Evolutionary conservation across 2,113 vertebrate genomes (phyloP).

Genomic region (Apteryx owenii): DNA sequence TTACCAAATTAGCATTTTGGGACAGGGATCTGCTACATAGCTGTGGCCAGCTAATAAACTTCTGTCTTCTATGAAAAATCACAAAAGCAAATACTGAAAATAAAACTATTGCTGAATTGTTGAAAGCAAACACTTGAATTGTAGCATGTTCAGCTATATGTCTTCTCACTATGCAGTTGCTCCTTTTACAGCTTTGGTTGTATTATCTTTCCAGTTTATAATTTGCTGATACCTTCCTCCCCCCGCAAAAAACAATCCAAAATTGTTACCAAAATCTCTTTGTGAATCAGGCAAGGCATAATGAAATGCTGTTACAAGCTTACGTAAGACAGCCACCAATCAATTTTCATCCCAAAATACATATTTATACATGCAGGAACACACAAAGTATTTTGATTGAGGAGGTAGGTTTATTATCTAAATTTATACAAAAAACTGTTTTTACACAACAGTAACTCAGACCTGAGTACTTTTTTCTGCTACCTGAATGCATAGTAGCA

Average conservation of each 20-base stretch:
- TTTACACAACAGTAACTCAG: not conserved
- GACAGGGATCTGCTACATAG: not conserved
- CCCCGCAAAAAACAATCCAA: not conserved
- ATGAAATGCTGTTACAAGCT: not conserved
- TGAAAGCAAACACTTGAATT: not conserved
- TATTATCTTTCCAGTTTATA: not conserved
- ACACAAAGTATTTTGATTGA: not conserved
- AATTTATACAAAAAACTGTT: not conserved
- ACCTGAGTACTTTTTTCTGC: not conserved
- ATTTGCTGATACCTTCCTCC: not conserved
- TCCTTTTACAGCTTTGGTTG: not conserved
- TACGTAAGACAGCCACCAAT: not conserved
- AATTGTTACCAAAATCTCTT: not conserved
- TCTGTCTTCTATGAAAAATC: not conserved
- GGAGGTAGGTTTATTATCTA: not conserved
- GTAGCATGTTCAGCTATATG: not conserved
- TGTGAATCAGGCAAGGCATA: not conserved
- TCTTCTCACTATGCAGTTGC: not conserved
- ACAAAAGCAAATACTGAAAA: not conserved
- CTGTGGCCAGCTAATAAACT: not conserved
- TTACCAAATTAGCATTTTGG: not conserved
- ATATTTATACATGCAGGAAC: not conserved
- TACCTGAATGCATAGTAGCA: not conserved
- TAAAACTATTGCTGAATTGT: not conserved
- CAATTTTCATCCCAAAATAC: not conserved